Evolutionary conservation across 2,888 invertebrate species (phyloP).

Genomic region (Desoria tigrina): DNA sequence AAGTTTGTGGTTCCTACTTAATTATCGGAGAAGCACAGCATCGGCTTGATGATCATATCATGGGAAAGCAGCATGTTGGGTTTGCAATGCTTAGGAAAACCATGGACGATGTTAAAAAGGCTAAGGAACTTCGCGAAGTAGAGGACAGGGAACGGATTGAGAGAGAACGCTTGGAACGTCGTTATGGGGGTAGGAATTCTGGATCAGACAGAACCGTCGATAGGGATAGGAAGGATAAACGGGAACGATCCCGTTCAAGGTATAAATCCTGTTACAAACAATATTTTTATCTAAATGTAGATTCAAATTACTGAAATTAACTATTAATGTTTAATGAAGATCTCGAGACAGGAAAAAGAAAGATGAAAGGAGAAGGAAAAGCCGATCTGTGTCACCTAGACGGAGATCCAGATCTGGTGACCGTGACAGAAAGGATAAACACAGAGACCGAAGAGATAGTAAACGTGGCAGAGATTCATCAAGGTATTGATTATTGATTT

Average conservation of each 20-base stretch:
- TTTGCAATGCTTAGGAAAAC: conserved; percentile 67
- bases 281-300: not conserved
- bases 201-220: conserved; percentile 22
- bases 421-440: conserved; percentile 21
- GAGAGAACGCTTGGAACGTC: conserved; percentile 44
- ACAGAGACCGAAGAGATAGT: conserved; percentile 24
- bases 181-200: conserved; percentile 29
- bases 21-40: conserved; percentile 98
- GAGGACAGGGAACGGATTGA: conserved; percentile 48
- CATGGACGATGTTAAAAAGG: conserved; percentile 61
- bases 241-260: conserved; percentile 27
- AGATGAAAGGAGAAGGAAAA: conserved; percentile 19
- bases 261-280: conserved; percentile 19
- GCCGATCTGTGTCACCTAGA: conserved; percentile 13
- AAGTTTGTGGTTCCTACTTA: conserved; percentile 97
- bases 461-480: conserved; percentile 9
- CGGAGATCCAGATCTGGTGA: conserved; percentile 20
- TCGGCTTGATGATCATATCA: conserved; percentile 94
- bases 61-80: conserved; percentile 96
- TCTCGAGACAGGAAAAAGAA: conserved; percentile 27
- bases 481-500: conserved; percentile 5
- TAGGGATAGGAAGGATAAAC: conserved; percentile 25
- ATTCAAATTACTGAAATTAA: too few relatives aligned
- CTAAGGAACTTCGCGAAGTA: conserved; percentile 44
- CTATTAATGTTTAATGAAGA: not conserved